phyloP scores from a whole-genome alignment of 2,113 vertebrate species.

The Himantopus leucocephalus region DNA sequence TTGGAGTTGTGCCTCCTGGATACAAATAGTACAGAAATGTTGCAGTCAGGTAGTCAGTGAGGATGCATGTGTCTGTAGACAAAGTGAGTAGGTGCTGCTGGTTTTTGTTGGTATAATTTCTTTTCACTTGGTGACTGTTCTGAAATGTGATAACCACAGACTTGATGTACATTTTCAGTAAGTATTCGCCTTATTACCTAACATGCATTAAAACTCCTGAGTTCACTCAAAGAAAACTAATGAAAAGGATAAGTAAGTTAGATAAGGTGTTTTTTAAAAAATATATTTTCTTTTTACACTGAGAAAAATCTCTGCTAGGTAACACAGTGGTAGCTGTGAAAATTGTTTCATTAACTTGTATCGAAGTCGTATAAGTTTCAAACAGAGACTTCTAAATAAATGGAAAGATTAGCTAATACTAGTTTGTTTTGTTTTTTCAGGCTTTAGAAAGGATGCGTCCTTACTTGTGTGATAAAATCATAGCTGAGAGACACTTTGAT shows the following conservation, averaged over 20 bases:
- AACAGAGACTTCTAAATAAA: neutral
- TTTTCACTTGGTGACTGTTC: neutral
- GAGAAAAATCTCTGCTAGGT: neutral
- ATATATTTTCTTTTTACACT: neutral
- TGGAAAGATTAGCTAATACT: neutral
- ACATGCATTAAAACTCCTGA: neutral
- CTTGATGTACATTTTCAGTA: neutral
- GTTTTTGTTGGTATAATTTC: neutral
- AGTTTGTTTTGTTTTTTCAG: constrained; percentile 59
- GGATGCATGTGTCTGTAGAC: neutral
- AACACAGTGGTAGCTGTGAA: neutral
- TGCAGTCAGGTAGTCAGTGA: neutral
- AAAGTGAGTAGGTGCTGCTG: neutral
- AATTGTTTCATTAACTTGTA: neutral
- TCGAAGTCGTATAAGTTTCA: neutral
- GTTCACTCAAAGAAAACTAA: neutral
- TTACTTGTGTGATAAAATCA: constrained; percentile 92
- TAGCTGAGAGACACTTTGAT: constrained; percentile 94
- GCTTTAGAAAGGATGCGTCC: constrained; percentile 84
- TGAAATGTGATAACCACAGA: neutral
- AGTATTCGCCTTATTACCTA: neutral
- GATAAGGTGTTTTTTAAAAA: neutral
- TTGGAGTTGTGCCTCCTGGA: neutral
- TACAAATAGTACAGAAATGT: neutral
- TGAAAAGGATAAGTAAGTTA: neutral